Conservation (phyloP, 2,797 vertebrate species). For the Pristis pectinata region DNA sequence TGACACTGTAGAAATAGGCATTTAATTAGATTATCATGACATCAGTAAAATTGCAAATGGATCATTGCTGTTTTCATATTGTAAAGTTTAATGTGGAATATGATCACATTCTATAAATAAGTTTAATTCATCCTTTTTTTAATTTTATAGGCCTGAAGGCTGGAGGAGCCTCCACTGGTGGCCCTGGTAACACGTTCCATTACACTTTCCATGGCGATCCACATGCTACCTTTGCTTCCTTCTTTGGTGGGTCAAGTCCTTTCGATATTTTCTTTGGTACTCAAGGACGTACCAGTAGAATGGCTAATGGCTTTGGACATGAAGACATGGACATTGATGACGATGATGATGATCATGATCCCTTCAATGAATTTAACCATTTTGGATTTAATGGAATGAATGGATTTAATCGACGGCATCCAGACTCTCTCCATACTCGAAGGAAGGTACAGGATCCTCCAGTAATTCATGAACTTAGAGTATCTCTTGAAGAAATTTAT, state of each 20-base stretch:
- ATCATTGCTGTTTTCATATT: background rate
- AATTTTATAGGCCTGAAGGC: slow-evolving; percentile 79
- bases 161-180: slow-evolving; percentile 77
- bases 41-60: background rate
- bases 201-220: slow-evolving; percentile 98
- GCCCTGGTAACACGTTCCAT: slow-evolving; percentile 80
- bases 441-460: slow-evolving; percentile 86
- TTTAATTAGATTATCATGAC: background rate
- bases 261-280: slow-evolving; percentile 95
- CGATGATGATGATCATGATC: slow-evolving; percentile 79
- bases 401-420: slow-evolving; percentile 53
- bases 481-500: slow-evolving; percentile 95
- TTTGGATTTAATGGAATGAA: slow-evolving; percentile 77
- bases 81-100: background rate
- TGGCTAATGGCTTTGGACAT: slow-evolving; percentile 78
- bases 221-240: slow-evolving; percentile 93
- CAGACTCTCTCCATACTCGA: slow-evolving; percentile 68
- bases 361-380: slow-evolving; percentile 78
- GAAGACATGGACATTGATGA: slow-evolving; percentile 81
- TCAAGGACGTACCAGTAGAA: slow-evolving; percentile 62
- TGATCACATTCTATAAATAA: background rate
- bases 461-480: slow-evolving; percentile 87
- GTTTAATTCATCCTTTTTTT: slow-evolving; percentile 16
- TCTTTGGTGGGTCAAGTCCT: slow-evolving; percentile 95
- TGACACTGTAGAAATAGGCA: background rate